Percentiles rank a stretch among this genome's conserved stretches.
Evolutionary conservation across 92 coral and sea anemone species (phyloP).

Genomic region (Bergia sp.): DNA sequence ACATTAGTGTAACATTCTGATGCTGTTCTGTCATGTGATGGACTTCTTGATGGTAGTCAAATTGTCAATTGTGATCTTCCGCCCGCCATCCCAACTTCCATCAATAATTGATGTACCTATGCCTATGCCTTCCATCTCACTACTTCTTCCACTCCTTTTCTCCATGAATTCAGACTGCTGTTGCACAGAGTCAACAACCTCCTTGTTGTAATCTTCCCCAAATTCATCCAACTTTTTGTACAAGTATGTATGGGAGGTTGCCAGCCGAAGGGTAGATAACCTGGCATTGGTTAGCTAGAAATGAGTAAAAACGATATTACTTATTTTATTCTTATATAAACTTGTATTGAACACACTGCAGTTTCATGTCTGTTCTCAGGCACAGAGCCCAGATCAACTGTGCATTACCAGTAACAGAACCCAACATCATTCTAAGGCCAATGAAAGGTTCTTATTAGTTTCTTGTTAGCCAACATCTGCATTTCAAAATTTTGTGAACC

Average conservation of each 20-base stretch:
- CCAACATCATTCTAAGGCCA: too few relatives aligned
- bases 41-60: constrained; percentile 38
- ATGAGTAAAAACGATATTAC: background rate
- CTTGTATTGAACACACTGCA: background rate
- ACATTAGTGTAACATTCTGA: constrained; percentile 40
- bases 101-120: background rate
- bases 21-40: constrained; percentile 49
- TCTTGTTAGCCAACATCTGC: too few relatives aligned
- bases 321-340: background rate
- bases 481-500: too few relatives aligned
- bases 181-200: constrained; percentile 9
- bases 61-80: constrained; percentile 41
- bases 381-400: too few relatives aligned
- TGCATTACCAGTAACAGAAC: too few relatives aligned
- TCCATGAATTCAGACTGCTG: constrained; percentile 27
- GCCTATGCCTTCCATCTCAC: background rate
- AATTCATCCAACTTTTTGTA: constrained; percentile 46
- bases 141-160: background rate
- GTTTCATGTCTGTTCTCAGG: background rate
- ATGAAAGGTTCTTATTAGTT: too few relatives aligned
- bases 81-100: constrained; percentile 10
- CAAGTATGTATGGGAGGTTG: constrained; percentile 40
- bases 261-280: constrained; percentile 32
- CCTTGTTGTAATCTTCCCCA: constrained; percentile 15
- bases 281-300: constrained; percentile 28